These are phyloP conservation scores for Callipepla californica DNA, from an alignment of 2,113 vertebrate species.

Conservation along the genomic window DNA sequence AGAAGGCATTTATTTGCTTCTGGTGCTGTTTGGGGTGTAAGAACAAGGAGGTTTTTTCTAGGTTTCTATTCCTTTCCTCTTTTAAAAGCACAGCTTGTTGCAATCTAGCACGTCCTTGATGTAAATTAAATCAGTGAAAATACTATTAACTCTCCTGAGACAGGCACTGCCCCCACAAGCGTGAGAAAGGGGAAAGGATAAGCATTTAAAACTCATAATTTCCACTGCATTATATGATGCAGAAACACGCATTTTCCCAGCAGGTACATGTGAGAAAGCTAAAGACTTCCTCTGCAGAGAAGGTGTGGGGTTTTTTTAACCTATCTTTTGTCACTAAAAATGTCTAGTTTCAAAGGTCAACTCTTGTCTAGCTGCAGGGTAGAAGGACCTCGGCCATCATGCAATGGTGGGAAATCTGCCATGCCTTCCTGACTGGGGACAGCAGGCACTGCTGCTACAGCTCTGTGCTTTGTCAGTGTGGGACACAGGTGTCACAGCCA, in stretches of 20 bases:
- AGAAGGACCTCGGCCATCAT: background rate
- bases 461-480: background rate
- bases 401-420: background rate
- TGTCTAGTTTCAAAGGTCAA: background rate
- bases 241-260: background rate
- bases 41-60: background rate
- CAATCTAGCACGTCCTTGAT: conserved; percentile 1
- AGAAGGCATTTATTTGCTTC: conserved; percentile 12
- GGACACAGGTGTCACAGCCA: fast-evolving
- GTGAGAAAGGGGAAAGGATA: background rate
- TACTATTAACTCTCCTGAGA: conserved; percentile 11
- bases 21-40: background rate
- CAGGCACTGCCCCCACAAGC: background rate
- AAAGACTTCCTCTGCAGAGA: background rate
- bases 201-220: background rate
- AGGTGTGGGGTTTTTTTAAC: background rate
- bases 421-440: background rate
- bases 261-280: background rate
- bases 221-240: background rate
- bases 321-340: background rate
- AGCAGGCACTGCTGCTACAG: background rate
- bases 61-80: background rate
- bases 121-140: conserved; percentile 46
- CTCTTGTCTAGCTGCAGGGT: background rate
- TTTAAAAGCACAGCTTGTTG: background rate